These are phyloP conservation scores for Pollachius pollachius DNA, from an alignment of 2,113 vertebrate genomes.

Conservation along the genomic window DNA sequence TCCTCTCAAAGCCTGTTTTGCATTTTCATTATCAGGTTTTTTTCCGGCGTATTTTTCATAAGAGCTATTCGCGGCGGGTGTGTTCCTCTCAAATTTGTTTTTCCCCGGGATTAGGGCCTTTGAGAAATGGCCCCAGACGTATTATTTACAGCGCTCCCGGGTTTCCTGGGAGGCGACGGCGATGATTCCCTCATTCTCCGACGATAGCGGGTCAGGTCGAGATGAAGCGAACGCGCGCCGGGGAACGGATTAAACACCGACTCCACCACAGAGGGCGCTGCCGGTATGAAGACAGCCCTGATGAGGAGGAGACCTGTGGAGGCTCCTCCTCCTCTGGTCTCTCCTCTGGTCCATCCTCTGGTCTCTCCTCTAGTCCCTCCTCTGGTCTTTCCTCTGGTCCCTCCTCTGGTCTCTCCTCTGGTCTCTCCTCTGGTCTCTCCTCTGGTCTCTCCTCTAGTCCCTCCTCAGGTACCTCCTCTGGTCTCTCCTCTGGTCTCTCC, in stretches of 20 bases:
- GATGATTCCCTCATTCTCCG: constrained; percentile 44
- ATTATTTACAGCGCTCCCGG: constrained; percentile 59
- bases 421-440: too few relatives aligned
- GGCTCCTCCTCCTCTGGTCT: background rate
- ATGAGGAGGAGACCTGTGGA: constrained; percentile 50
- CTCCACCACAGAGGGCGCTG: constrained; percentile 13
- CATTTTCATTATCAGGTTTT: constrained; percentile 73
- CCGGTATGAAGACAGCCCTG: constrained; percentile 38
- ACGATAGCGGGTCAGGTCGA: constrained; percentile 63
- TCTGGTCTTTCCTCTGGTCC: too few relatives aligned
- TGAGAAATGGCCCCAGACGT: constrained; percentile 40
- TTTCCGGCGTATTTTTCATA: constrained; percentile 15
- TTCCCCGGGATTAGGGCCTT: constrained; percentile 58
- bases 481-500: too few relatives aligned
- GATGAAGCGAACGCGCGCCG: constrained; percentile 46
- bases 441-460: too few relatives aligned
- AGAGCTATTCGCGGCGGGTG: constrained; percentile 57
- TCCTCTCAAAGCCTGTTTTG: constrained; percentile 64
- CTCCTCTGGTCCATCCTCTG: too few relatives aligned
- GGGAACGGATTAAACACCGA: constrained; percentile 47
- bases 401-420: too few relatives aligned
- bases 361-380: too few relatives aligned
- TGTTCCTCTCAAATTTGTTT: constrained; percentile 57
- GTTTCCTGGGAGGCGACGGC: constrained; percentile 40
- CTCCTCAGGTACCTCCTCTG: too few relatives aligned